These are phyloP conservation scores for Ctenicera cuprea DNA, from an alignment of 2,888 invertebrate species.

Conservation along the genomic window DNA sequence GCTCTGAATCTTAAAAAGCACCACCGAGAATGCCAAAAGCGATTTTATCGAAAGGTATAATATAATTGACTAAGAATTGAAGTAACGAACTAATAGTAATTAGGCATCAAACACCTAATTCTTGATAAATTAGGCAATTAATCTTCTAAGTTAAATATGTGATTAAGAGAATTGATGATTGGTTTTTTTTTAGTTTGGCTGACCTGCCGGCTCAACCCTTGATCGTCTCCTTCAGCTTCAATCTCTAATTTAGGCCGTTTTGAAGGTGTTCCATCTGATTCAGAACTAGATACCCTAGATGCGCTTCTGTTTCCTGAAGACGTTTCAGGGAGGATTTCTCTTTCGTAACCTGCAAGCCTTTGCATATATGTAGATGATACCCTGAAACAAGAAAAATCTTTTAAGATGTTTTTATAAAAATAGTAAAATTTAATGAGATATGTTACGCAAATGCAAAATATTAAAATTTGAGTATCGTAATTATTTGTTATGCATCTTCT, in stretches of 20 bases:
- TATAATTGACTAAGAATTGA: slow-evolving; percentile 20
- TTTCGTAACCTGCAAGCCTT: slow-evolving; percentile 63
- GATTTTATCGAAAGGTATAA: background rate
- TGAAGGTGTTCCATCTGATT: slow-evolving; percentile 59
- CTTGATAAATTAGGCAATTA: slow-evolving; percentile 24
- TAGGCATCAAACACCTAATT: slow-evolving; percentile 36
- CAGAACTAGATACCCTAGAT: slow-evolving; percentile 58
- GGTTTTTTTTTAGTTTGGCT: slow-evolving; percentile 66
- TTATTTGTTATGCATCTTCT: no score
- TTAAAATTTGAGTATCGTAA: no score
- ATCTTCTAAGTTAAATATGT: slow-evolving; percentile 39
- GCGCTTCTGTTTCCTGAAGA: slow-evolving; percentile 58
- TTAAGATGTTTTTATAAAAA: no score
- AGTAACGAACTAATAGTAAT: slow-evolving; percentile 21
- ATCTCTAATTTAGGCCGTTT: slow-evolving; percentile 67
- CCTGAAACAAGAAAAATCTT: slow-evolving; percentile 58
- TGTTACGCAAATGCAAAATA: no score
- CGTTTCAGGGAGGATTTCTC: slow-evolving; percentile 61
- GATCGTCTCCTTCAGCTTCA: slow-evolving; percentile 67
- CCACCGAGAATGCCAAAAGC: slow-evolving; percentile 10
- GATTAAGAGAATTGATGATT: slow-evolving; percentile 34
- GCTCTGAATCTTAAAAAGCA: slow-evolving; percentile 7
- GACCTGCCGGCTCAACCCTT: slow-evolving; percentile 68
- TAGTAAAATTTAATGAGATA: no score
- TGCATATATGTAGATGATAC: slow-evolving; percentile 68